Percentiles rank a stretch among this genome's conserved stretches.
Evolutionary conservation across 2,113 vertebrate genomes (phyloP).

Genomic region (Bettongia penicillata): DNA sequence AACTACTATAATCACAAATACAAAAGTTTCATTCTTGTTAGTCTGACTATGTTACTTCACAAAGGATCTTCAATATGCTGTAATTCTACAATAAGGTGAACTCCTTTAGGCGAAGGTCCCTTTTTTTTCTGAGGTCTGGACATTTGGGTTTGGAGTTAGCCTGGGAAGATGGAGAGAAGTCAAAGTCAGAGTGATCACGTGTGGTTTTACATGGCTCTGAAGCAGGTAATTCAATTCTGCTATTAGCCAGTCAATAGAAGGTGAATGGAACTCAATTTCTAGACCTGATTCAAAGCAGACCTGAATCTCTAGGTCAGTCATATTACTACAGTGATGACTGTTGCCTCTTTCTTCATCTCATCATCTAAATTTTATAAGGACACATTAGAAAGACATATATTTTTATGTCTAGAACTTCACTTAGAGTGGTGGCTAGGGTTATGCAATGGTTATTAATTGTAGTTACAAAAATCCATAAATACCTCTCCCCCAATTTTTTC

Average conservation of each 20-base stretch:
- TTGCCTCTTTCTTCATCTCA: no score
- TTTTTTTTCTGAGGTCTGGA: background rate
- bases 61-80: background rate
- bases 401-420: no score
- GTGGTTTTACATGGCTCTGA: no score
- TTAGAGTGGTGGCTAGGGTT: no score
- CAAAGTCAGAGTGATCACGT: no score
- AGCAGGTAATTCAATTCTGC: no score
- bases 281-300: background rate
- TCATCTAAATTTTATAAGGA: background rate
- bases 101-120: no score
- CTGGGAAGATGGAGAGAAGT: no score
- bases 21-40: background rate
- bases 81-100: background rate
- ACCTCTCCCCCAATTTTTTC: no score
- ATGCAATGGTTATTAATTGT: no score
- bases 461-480: no score
- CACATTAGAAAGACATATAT: background rate
- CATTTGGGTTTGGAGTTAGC: no score
- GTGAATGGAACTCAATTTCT: background rate
- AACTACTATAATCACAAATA: background rate
- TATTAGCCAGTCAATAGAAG: background rate
- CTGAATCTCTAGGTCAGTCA: background rate
- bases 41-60: background rate
- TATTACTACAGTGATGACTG: background rate